Conservation (phyloP, 2,113 vertebrate species). For the Protomyctophum bolini region DNA sequence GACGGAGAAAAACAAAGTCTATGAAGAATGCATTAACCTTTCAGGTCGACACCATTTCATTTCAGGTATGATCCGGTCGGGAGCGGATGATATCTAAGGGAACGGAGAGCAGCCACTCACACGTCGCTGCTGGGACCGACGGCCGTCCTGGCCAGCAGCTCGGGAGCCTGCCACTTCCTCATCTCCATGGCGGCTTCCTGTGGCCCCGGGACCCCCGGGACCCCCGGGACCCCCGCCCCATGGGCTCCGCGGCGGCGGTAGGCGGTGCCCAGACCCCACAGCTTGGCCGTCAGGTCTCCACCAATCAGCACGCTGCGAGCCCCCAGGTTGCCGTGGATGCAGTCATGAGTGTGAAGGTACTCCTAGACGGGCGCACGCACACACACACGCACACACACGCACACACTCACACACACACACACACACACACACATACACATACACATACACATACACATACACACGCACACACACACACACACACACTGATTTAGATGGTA, state of each 20-base stretch:
- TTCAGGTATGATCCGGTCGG: too few species aligned
- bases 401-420: too few species aligned
- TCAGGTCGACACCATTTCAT: too few species aligned
- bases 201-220: too few species aligned
- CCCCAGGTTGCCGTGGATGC: constrained; percentile 87
- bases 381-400: too few species aligned
- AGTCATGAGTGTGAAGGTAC: constrained; percentile 83
- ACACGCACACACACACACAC: too few species aligned
- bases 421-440: too few species aligned
- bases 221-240: too few species aligned
- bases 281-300: constrained; percentile 84
- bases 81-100: too few species aligned
- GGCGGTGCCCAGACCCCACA: constrained; percentile 85
- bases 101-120: constrained; percentile 69
- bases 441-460: too few species aligned
- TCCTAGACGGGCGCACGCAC: constrained; percentile 67
- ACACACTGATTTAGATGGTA: too few species aligned
- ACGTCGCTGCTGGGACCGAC: constrained; percentile 81
- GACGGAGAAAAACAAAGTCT: not conserved
- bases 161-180: constrained; percentile 93
- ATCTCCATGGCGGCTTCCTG: constrained; percentile 51
- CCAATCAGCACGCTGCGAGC: constrained; percentile 88
- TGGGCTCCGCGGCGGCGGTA: too few species aligned
- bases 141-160: constrained; percentile 76
- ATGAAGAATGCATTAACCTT: not conserved